phyloP scores from a whole-genome alignment of 2,888 invertebrate species.

The Malachius bipustulatus region DNA sequence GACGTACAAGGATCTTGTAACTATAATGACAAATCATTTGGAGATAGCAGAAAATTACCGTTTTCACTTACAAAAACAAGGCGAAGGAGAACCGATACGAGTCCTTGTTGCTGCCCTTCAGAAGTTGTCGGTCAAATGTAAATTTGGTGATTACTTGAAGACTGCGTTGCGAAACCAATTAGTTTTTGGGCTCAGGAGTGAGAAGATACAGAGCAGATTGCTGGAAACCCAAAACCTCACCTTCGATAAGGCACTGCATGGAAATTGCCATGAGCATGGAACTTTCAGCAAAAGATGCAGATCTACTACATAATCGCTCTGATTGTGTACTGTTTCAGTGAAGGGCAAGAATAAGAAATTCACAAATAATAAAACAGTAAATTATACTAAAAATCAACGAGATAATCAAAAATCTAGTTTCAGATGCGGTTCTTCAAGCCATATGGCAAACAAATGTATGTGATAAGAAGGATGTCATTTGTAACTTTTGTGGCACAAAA shows the following conservation, averaged over 20 bases:
- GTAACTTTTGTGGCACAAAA: no score
- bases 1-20: no score
- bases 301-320: constrained; percentile 5
- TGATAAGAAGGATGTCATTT: constrained; percentile 3
- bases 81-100: constrained; percentile 15
- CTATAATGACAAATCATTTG: no score
- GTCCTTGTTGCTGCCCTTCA: constrained; percentile 17
- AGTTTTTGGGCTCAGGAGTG: no score
- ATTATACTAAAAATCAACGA: no score
- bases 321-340: neutral
- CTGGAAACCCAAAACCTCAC: no score
- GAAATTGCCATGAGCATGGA: constrained; percentile 18
- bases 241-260: constrained; percentile 16
- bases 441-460: constrained; percentile 3
- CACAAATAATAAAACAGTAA: no score
- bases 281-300: constrained; percentile 16
- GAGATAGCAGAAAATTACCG: constrained; percentile 19
- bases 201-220: no score
- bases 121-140: no score
- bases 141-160: no score
- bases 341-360: constrained; percentile 3
- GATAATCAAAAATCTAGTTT: neutral
- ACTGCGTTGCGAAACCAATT: no score
- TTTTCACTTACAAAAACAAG: constrained; percentile 18
- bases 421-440: neutral